Evolutionary conservation across 2,113 vertebrate species (phyloP).

Genomic region (Protobothrops flavoviridis): DNA sequence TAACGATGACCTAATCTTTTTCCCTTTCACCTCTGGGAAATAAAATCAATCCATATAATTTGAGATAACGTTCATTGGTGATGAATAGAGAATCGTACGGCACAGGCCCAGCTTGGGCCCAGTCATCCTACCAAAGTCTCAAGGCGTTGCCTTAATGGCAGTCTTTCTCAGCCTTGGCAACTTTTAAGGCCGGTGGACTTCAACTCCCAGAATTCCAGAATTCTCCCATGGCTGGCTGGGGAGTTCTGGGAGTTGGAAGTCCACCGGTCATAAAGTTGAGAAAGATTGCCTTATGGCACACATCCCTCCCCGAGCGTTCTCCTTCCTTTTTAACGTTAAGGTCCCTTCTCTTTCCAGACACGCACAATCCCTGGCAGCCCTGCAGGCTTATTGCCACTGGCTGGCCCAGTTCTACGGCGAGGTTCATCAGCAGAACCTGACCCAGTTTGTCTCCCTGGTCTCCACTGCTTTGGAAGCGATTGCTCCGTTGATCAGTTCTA

Average conservation of each 20-base stretch:
- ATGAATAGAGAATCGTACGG: not conserved
- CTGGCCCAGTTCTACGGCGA: constrained; percentile 94
- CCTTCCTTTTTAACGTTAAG: not conserved
- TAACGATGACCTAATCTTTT: not conserved
- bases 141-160: not conserved
- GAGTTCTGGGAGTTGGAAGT: not conserved
- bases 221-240: not conserved
- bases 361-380: constrained; percentile 92
- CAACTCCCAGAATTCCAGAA: not conserved
- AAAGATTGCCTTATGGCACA: not conserved
- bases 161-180: not conserved
- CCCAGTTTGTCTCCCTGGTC: constrained; percentile 89
- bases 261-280: not conserved
- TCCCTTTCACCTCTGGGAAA: not conserved
- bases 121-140: too few relatives aligned
- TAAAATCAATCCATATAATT: not conserved
- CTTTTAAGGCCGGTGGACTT: not conserved
- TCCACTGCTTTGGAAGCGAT: constrained; percentile 89
- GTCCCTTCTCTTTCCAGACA: constrained; percentile 73
- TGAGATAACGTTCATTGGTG: not conserved
- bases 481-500: constrained; percentile 89
- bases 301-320: not conserved
- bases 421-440: constrained; percentile 87
- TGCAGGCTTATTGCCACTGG: constrained; percentile 97
- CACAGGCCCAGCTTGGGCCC: not conserved